These are phyloP conservation scores for Brachypterus glaber DNA, from an alignment of 2,888 invertebrate species.

Conservation along the genomic window DNA sequence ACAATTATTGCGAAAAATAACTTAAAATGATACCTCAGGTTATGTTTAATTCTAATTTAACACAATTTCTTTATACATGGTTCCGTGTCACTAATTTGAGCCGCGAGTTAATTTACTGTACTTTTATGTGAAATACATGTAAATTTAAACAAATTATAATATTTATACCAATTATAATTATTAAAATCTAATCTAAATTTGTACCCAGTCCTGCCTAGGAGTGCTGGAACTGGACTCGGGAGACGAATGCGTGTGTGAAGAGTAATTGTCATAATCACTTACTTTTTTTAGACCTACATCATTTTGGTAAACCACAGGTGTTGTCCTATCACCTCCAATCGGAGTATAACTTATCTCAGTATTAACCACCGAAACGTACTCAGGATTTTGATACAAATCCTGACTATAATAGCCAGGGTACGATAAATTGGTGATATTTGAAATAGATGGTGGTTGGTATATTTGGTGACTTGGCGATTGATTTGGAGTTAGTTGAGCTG, in stretches of 20 bases:
- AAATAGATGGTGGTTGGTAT: slow-evolving; percentile 35
- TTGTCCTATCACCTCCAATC: slow-evolving; percentile 22
- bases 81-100: no score
- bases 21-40: no score
- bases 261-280: slow-evolving; percentile 24
- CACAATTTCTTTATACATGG: no score
- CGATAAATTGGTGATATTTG: slow-evolving; percentile 35
- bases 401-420: slow-evolving; percentile 37
- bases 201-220: slow-evolving; percentile 32
- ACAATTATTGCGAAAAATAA: no score
- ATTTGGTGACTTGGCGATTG: slow-evolving; percentile 38
- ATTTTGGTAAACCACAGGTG: slow-evolving; percentile 29
- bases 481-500: slow-evolving; percentile 34
- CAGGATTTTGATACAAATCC: slow-evolving; percentile 36
- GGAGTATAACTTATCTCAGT: slow-evolving; percentile 32
- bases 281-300: slow-evolving; percentile 28
- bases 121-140: no score
- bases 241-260: slow-evolving; percentile 25
- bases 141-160: no score
- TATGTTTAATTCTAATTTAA: no score
- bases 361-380: slow-evolving; percentile 34
- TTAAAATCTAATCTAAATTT: no score
- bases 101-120: no score
- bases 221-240: slow-evolving; percentile 31
- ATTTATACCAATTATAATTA: no score